Percentiles rank a stretch among this genome's conserved stretches.
These are phyloP conservation scores for Tinamus major DNA, from an alignment of 2,797 vertebrate genomes.

Conservation along the genomic window DNA sequence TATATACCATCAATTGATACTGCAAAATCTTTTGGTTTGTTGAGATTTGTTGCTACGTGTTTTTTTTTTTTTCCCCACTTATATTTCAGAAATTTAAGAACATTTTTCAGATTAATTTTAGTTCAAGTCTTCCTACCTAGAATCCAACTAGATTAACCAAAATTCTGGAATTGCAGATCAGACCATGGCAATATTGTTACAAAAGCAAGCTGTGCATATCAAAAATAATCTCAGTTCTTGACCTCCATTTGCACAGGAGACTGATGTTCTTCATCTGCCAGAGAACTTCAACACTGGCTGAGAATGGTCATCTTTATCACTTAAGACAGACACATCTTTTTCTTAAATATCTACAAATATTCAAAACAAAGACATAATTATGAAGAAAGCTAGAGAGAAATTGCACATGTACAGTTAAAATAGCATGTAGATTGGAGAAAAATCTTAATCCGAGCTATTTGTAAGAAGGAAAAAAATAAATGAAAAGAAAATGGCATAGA, in stretches of 20 bases:
- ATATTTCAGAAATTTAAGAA: background rate
- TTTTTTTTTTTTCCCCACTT: background rate
- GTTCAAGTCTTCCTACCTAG: background rate
- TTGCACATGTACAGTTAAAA: background rate
- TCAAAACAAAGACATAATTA: background rate
- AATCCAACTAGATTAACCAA: background rate
- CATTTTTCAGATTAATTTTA: background rate
- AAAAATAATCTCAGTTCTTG: background rate
- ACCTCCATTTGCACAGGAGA: rapidly evolving
- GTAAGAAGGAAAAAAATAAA: background rate
- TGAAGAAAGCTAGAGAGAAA: background rate
- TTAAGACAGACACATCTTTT: background rate
- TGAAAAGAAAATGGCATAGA: background rate
- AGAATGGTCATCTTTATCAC: background rate
- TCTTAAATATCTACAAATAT: background rate
- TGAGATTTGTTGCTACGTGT: background rate
- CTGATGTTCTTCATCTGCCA: background rate
- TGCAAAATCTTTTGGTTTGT: background rate
- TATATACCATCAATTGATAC: background rate
- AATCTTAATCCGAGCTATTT: background rate
- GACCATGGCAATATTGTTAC: background rate
- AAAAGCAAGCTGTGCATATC: background rate
- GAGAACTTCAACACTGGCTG: background rate
- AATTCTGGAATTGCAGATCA: background rate
- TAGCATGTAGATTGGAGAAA: background rate